These are phyloP conservation scores for Drosophila pseudotalamancana DNA, from an alignment of 2,888 invertebrate species.

Conservation along the genomic window DNA sequence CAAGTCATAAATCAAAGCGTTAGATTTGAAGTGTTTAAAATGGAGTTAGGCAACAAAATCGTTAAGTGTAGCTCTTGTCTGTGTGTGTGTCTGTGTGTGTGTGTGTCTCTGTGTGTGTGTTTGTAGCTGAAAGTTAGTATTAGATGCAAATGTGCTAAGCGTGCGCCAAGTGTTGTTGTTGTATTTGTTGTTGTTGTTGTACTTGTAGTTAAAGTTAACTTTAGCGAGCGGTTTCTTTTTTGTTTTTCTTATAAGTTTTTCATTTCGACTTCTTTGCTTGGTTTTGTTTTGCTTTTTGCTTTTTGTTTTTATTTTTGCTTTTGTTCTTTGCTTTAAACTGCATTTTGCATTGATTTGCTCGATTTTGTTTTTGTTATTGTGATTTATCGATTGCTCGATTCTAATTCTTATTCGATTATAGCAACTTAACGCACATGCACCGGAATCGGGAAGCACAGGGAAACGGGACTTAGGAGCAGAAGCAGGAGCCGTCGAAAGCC, in stretches of 20 bases:
- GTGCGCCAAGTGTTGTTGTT: constrained; percentile 61
- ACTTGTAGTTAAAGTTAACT: constrained; percentile 29
- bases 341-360: constrained; percentile 68
- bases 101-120: constrained; percentile 17
- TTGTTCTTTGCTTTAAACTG: constrained; percentile 49
- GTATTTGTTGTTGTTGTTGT: constrained; percentile 37
- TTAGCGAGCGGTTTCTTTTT: constrained; percentile 43
- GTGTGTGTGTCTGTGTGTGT: constrained; percentile 26
- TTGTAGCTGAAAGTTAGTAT: constrained; percentile 30
- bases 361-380: constrained; percentile 40
- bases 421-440: constrained; percentile 78
- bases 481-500: constrained; percentile 75
- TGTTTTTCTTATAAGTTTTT: constrained; percentile 27
- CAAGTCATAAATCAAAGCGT: constrained; percentile 51
- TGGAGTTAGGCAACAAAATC: constrained; percentile 30
- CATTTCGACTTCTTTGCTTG: constrained; percentile 34
- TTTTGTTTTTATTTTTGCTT: constrained; percentile 46
- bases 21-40: constrained; percentile 31
- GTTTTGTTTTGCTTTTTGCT: constrained; percentile 27
- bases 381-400: constrained; percentile 62
- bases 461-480: constrained; percentile 77
- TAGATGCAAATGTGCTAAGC: constrained; percentile 74
- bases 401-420: constrained; percentile 58
- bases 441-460: constrained; percentile 77
- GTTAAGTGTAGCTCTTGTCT: constrained; percentile 15